Percentiles rank a stretch among this genome's conserved stretches.
These are phyloP conservation scores for Tamias sibiricus DNA, from an alignment of 2,113 vertebrate species.

Conservation along the genomic window DNA sequence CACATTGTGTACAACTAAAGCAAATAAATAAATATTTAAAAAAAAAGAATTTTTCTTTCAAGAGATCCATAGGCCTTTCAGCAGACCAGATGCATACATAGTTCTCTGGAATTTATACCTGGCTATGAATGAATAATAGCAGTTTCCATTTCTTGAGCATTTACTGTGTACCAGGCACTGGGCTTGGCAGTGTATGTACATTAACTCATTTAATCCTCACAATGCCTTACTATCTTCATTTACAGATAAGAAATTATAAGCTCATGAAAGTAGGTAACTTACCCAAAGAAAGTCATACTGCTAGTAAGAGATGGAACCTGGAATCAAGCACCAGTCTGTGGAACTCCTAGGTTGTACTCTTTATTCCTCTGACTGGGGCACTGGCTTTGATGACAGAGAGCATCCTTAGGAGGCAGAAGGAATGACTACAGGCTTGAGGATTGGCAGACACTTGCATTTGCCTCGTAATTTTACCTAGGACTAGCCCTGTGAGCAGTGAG, in stretches of 20 bases:
- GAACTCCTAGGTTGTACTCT: neutral
- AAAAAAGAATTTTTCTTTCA: conserved; percentile 41
- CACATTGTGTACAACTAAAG: no score
- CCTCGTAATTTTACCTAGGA: neutral
- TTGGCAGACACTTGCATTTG: neutral
- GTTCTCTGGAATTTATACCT: conserved; percentile 10
- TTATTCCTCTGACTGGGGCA: neutral
- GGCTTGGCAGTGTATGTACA: neutral
- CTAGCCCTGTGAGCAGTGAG: neutral
- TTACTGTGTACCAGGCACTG: conserved; percentile 26
- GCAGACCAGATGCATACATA: neutral
- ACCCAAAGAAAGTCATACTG: conserved; percentile 10
- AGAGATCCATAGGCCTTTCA: conserved; percentile 38
- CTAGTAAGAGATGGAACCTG: neutral
- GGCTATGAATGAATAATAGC: neutral
- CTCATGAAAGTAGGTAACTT: neutral
- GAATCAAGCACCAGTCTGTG: neutral
- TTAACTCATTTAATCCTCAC: conserved; percentile 30
- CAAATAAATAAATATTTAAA: no score
- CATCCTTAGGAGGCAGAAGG: neutral
- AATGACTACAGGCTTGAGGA: neutral
- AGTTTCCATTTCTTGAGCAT: conserved; percentile 31
- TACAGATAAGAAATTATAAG: conserved; percentile 43
- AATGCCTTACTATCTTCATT: neutral
- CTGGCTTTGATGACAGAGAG: neutral